These are phyloP conservation scores for Neelides sp. DNA, from an alignment of 1,140 invertebrate species.

Conservation along the genomic window DNA sequence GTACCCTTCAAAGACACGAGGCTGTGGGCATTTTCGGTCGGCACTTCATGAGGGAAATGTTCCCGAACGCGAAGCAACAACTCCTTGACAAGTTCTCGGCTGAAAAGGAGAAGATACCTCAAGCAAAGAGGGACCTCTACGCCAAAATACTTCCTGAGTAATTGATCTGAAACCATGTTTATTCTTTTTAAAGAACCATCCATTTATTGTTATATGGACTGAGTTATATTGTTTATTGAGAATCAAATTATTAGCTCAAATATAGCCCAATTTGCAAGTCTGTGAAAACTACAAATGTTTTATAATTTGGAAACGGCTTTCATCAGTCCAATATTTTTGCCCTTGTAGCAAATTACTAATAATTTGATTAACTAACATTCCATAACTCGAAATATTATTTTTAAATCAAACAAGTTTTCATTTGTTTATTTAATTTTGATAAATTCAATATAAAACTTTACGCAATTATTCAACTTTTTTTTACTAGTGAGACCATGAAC, in stretches of 20 bases:
- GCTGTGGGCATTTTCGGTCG: conserved; percentile 80
- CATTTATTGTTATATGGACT: conserved; percentile 50
- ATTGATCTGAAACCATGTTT: background rate
- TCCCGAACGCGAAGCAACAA: conserved; percentile 74
- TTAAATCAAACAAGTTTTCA: conserved; percentile 42
- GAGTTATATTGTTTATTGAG: too few relatives aligned
- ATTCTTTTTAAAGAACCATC: conserved; percentile 48
- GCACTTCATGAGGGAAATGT: conserved; percentile 70
- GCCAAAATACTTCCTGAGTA: conserved; percentile 25
- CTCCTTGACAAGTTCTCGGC: conserved; percentile 43
- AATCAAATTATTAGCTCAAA: too few relatives aligned
- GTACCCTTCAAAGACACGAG: conserved; percentile 49
- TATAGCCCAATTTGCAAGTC: too few relatives aligned
- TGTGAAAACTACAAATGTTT: too few relatives aligned
- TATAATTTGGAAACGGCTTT: too few relatives aligned
- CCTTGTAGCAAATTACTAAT: too few relatives aligned
- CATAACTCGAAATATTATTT: too few relatives aligned
- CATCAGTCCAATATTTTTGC: too few relatives aligned
- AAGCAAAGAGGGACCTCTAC: conserved; percentile 17
- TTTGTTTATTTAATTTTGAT: background rate
- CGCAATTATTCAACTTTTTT: background rate
- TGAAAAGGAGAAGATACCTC: conserved; percentile 26
- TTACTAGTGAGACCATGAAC: background rate
- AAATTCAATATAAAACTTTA: background rate
- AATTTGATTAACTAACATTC: too few relatives aligned